These are phyloP conservation scores for Ophthalmolycus amberensis DNA, from an alignment of 2,113 vertebrate species.

Conservation along the genomic window DNA sequence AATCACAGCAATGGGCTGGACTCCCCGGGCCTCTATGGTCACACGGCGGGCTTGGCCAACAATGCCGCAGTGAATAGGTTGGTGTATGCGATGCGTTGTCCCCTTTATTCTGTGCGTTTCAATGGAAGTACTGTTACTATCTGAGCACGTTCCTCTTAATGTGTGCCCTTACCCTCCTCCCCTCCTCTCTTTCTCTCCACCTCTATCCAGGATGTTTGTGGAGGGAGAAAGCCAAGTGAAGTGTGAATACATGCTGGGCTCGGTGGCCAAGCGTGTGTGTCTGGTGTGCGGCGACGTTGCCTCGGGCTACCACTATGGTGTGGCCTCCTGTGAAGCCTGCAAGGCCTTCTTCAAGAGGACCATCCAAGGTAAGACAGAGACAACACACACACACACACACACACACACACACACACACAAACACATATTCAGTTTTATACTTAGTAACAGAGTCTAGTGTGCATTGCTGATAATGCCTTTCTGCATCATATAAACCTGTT, in stretches of 20 bases:
- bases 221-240: slow-evolving; percentile 79
- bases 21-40: slow-evolving; percentile 87
- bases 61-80: slow-evolving; percentile 70
- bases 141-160: background rate
- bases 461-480: slow-evolving; percentile 39
- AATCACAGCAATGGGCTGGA: slow-evolving; percentile 90
- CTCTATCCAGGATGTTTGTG: slow-evolving; percentile 64
- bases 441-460: slow-evolving; percentile 39
- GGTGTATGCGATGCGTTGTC: background rate
- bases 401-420: background rate
- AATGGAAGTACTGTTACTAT: background rate
- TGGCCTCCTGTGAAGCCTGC: slow-evolving; percentile 85
- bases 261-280: slow-evolving; percentile 87
- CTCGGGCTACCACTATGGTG: slow-evolving; percentile 84
- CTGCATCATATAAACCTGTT: slow-evolving; percentile 72
- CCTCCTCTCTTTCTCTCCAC: background rate
- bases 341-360: slow-evolving; percentile 86
- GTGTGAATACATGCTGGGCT: slow-evolving; percentile 87
- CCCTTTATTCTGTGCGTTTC: slow-evolving; percentile 9
- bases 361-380: slow-evolving; percentile 83
- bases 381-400: background rate
- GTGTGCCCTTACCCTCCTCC: background rate
- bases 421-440: slow-evolving; percentile 21
- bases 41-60: slow-evolving; percentile 50
- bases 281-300: slow-evolving; percentile 84